Percentiles rank a stretch among this genome's conserved stretches.
These are phyloP conservation scores for Nesoenas mayeri DNA, from an alignment of 2,113 vertebrate genomes.

Conservation along the genomic window DNA sequence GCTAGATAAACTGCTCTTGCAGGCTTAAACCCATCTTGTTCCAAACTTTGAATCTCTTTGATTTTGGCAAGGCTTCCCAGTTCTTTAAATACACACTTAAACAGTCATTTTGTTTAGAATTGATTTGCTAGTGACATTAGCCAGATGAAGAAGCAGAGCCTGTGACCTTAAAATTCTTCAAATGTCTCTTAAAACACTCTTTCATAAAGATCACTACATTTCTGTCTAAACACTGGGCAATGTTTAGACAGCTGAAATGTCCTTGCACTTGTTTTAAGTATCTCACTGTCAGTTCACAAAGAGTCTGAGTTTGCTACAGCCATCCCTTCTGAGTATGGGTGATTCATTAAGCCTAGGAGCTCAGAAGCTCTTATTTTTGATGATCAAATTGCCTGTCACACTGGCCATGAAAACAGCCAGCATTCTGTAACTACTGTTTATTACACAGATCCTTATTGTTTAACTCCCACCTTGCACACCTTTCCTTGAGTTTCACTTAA, in stretches of 20 bases:
- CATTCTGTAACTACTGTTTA: not conserved
- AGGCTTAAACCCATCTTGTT: not conserved
- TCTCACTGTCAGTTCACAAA: not conserved
- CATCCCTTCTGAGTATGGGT: not conserved
- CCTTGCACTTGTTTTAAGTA: not conserved
- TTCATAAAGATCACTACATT: not conserved
- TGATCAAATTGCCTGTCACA: not conserved
- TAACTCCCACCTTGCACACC: not conserved
- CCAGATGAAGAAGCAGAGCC: not conserved
- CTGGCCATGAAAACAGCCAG: not conserved
- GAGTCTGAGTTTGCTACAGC: not conserved
- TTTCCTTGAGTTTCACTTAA: not conserved
- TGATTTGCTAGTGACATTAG: not conserved
- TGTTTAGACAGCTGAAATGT: not conserved
- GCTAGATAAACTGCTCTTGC: not conserved
- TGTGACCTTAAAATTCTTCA: constrained; percentile 5
- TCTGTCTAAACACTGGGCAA: not conserved
- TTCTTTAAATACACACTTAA: not conserved
- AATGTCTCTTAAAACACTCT: not conserved
- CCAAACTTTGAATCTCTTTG: not conserved
- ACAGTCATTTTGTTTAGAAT: not conserved
- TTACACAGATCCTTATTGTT: not conserved
- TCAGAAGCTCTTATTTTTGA: not conserved
- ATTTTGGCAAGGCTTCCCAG: not conserved
- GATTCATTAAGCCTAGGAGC: not conserved